phyloP scores from a whole-genome alignment of 2,797 vertebrate genomes.

The Salmo trutta region DNA sequence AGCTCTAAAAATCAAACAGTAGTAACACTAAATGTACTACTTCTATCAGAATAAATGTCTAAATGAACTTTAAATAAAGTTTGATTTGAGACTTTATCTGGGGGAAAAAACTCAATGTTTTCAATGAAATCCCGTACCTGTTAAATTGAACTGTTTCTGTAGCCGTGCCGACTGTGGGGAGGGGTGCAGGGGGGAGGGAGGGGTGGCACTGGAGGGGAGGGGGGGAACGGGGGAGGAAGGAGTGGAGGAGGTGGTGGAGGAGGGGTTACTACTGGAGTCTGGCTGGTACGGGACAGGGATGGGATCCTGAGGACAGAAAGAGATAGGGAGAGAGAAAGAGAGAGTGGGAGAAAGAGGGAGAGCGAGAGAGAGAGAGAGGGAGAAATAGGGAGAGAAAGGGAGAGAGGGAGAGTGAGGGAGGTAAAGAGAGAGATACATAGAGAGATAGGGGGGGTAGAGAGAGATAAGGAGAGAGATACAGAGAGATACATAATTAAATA shows the following conservation, averaged over 20 bases:
- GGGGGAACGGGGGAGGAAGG: conserved; percentile 95
- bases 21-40: not conserved
- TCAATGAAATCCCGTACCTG: conserved; percentile 76
- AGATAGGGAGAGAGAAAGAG: not conserved
- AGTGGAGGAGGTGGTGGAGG: conserved; percentile 96
- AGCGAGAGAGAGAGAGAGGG: too few species aligned
- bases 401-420: too few species aligned
- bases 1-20: not conserved
- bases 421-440: too few species aligned
- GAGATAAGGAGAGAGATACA: too few species aligned
- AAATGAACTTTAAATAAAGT: too few species aligned
- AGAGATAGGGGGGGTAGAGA: not conserved
- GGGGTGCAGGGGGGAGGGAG: conserved; percentile 92
- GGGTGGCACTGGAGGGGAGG: conserved; percentile 91
- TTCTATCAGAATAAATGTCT: not conserved
- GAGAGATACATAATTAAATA: not conserved
- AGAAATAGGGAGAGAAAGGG: not conserved
- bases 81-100: too few species aligned
- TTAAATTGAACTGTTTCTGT: conserved; percentile 94
- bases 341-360: too few species aligned
- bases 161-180: conserved; percentile 92
- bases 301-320: conserved; percentile 82
- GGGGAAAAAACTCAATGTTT: too few species aligned
- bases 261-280: conserved; percentile 98
- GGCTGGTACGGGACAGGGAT: conserved; percentile 96